These are phyloP conservation scores for Myripristis murdjan DNA, from an alignment of 2,797 vertebrate species.

Conservation along the genomic window DNA sequence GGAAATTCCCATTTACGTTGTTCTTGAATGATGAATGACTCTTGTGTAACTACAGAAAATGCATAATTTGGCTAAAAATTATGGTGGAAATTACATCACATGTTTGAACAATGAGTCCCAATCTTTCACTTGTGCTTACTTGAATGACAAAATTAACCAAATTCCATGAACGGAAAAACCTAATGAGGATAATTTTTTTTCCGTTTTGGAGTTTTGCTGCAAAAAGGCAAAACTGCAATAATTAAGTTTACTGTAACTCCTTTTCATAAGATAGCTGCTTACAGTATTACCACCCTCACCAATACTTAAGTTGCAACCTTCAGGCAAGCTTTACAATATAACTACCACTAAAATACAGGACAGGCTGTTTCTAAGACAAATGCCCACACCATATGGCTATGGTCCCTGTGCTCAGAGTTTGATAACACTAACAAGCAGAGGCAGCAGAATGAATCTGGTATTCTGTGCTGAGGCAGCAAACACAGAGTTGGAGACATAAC, in stretches of 20 bases:
- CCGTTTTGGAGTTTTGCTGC: background rate
- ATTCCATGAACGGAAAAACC: background rate
- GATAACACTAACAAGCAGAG: conserved; percentile 33
- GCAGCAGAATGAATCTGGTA: conserved; percentile 29
- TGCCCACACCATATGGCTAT: background rate
- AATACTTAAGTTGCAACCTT: background rate
- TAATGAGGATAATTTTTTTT: too few species aligned
- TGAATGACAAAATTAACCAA: background rate
- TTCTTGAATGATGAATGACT: too few species aligned
- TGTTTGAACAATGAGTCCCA: background rate
- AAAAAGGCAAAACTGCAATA: background rate
- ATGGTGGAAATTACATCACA: background rate
- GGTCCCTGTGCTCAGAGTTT: conserved; percentile 22
- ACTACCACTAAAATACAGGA: conserved; percentile 7
- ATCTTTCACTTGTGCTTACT: background rate
- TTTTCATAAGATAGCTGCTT: conserved; percentile 3
- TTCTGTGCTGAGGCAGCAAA: conserved; percentile 42
- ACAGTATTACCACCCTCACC: conserved; percentile 2
- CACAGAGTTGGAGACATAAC: conserved; percentile 40
- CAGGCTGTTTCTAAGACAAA: conserved; percentile 28
- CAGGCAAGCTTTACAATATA: background rate
- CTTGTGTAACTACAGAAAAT: too few species aligned
- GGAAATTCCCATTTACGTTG: too few species aligned
- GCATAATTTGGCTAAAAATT: too few species aligned
- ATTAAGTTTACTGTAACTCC: too few species aligned